Percentiles rank a stretch among this genome's conserved stretches.
phyloP scores from a whole-genome alignment of 2,113 vertebrate genomes.

The Tragelaphus scriptus region DNA sequence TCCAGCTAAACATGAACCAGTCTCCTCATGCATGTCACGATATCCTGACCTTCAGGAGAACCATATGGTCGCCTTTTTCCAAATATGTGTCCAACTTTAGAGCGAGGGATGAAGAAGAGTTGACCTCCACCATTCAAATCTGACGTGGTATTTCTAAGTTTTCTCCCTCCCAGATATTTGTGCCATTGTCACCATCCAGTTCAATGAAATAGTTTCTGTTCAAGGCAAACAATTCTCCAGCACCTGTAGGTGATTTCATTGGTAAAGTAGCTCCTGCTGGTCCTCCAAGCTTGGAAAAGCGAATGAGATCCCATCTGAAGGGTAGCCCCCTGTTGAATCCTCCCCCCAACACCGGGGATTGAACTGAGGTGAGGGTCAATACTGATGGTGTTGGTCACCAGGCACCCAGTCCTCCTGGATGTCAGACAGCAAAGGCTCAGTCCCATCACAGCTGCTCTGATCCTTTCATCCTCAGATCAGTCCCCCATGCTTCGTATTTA shows the following conservation, averaged over 20 bases:
- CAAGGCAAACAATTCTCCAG: constrained; percentile 95
- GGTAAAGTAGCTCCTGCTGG: not conserved
- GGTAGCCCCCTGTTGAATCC: not conserved
- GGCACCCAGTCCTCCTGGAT: not conserved
- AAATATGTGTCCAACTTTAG: constrained; percentile 95
- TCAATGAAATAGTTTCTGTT: constrained; percentile 91
- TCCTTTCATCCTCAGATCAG: constrained; percentile 94
- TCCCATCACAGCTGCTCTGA: constrained; percentile 83
- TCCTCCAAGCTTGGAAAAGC: not conserved
- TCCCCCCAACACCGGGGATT: not conserved
- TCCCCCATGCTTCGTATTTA: constrained; percentile 90
- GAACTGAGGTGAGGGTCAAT: no score
- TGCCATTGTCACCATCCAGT: constrained; percentile 91
- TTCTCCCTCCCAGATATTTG: constrained; percentile 99
- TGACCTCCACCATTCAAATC: constrained; percentile 97
- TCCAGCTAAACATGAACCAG: constrained; percentile 94
- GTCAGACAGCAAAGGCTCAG: not conserved
- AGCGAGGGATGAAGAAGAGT: constrained; percentile 93
- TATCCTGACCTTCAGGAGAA: constrained; percentile 93
- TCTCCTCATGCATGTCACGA: constrained; percentile 91
- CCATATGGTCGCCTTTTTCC: constrained; percentile 93
- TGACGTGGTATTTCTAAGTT: constrained; percentile 96
- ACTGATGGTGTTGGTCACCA: not conserved
- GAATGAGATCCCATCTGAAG: not conserved
- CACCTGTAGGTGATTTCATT: constrained; percentile 92